Percentiles rank a stretch among this genome's conserved stretches.
Conservation (phyloP, 2,888 invertebrate genomes). For the Zhuqinia jingwanae region DNA sequence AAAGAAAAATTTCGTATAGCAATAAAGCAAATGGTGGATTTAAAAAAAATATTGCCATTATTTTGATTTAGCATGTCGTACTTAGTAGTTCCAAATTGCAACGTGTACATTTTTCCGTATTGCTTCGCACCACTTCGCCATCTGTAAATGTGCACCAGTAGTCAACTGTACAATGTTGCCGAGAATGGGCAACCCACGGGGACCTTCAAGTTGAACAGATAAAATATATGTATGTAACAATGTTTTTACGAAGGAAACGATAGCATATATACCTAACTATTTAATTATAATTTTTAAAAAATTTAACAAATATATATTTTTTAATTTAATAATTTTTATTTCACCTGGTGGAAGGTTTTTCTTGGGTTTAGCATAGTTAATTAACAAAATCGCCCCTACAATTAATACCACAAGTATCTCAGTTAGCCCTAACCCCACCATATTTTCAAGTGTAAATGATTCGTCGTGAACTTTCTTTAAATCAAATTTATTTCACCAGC, state of each 20-base stretch:
- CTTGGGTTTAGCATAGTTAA: not conserved
- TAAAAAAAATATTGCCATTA: no score
- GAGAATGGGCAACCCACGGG: not conserved
- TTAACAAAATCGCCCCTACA: not conserved
- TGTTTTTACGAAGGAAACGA: no score
- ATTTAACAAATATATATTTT: no score
- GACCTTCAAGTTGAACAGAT: conserved; percentile 24
- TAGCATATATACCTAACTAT: no score
- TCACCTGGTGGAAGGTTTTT: conserved; percentile 41
- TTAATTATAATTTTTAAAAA: no score
- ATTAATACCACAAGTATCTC: not conserved
- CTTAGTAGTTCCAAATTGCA: conserved; percentile 14
- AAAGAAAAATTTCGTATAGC: no score
- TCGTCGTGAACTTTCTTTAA: no score
- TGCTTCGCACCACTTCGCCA: conserved; percentile 36
- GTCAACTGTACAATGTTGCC: conserved; percentile 39
- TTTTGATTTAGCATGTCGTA: no score
- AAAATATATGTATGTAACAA: not conserved
- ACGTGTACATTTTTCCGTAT: conserved; percentile 44
- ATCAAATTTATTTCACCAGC: no score
- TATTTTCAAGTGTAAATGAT: no score
- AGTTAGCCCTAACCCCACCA: no score
- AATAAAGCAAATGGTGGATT: no score
- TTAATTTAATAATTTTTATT: not conserved
- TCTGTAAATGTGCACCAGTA: not conserved